phyloP scores from a whole-genome alignment of 1,140 invertebrate genomes.

The Drosophila nigromelanica region DNA sequence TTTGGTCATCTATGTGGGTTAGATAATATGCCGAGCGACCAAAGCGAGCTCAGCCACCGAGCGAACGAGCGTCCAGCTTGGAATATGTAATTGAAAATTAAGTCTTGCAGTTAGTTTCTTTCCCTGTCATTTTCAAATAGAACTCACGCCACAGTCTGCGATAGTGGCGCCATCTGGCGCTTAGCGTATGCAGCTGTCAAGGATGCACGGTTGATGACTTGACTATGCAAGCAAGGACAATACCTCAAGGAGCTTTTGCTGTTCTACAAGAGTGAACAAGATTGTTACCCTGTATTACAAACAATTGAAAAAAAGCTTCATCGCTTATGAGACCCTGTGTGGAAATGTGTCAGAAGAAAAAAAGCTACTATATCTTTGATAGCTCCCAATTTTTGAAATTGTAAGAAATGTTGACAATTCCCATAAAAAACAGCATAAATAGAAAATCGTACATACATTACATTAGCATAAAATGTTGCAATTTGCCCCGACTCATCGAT shows the following conservation, averaged over 20 bases:
- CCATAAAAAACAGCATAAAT: too few relatives aligned
- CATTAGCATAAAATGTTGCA: too few relatives aligned
- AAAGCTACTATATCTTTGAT: too few relatives aligned
- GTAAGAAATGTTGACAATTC: too few relatives aligned
- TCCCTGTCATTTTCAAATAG: neutral
- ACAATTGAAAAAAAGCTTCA: too few relatives aligned
- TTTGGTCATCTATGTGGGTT: conserved; percentile 70
- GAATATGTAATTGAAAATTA: conserved; percentile 72
- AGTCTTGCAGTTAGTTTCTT: conserved; percentile 15
- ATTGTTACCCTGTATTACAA: too few relatives aligned
- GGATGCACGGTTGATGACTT: conserved; percentile 35
- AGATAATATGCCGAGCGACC: conserved; percentile 40
- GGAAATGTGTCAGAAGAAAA: too few relatives aligned
- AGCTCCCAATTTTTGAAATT: too few relatives aligned
- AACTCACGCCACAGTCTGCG: neutral
- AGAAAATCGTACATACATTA: too few relatives aligned
- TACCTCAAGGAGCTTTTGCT: neutral
- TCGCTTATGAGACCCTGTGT: too few relatives aligned
- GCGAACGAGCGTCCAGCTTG: conserved; percentile 49
- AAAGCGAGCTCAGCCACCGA: conserved; percentile 11
- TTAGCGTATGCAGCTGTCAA: conserved; percentile 2
- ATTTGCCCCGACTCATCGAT: too few relatives aligned
- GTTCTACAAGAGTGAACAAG: neutral
- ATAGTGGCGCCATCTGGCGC: conserved; percentile 51
- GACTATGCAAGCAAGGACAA: conserved; percentile 27